Base-by-base conservation (phyloP, 2,888 invertebrate genomes). In the Stegophylla sp. region DNA sequence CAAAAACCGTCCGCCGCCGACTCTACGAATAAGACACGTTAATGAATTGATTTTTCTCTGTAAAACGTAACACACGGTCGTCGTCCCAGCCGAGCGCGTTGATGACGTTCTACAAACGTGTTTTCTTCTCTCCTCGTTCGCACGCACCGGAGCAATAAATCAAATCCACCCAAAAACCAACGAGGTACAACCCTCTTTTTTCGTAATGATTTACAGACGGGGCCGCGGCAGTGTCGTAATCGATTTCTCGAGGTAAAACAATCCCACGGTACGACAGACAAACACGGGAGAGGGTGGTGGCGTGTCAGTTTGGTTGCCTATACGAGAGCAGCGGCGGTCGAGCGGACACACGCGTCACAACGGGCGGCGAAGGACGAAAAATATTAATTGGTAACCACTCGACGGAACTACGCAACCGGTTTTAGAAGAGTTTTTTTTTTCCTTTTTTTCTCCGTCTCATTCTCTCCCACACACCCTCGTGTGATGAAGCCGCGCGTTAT, bases 241-340 rank as follows among this genome's bases (percentile, higher is more conserved):
- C 79, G 79, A 79, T 79, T 79, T 69, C 20, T 45, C 23, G n/a
- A 1, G 26, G 56, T 23, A 64, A 17, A 48, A 34, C 41, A 61
- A 51, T 79, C 79, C 79, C 79, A 79, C 79, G 79, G 77, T 79
- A 9, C 17, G 20, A n/a, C n/a, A n/a, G n/a, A n/a, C 63, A 20
- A 3, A 34, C 43, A 28, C 48, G n/a, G 23, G n/a, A n/a, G n/a
- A n/a, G n/a, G n/a, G n/a, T n/a, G n/a, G n/a, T n/a, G n/a, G n/a
- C 15, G 43, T 41, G 75, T 53, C 53, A 10, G 69, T 77, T 77
- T 43, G 69, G 77, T 77, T 69, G 77, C 77, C 59, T 77, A 59
- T 67, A 28, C 53, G 51, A 26, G 45, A 26, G 64, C 7, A 41
- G 15, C n/a, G 34, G 34, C 48, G 48, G 59, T 15, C 10, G 51